A percentile compares a stretch with the other conserved stretches of the same genome.
Conservation (phyloP, 2,888 invertebrate species). For the Drosophila kuntzei region DNA sequence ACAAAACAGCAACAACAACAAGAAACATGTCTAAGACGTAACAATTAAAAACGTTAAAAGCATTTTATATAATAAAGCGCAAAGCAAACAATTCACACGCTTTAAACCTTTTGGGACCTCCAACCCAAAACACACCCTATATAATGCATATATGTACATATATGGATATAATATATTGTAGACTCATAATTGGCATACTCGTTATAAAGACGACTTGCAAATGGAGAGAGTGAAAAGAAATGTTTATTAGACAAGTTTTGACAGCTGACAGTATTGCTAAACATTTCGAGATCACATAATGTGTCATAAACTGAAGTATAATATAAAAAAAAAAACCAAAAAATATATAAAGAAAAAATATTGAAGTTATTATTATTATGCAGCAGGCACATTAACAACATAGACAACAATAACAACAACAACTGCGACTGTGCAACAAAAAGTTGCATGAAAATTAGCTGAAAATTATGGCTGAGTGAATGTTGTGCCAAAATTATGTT, state of each 20-base stretch:
- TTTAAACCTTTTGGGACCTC: conserved; percentile 38
- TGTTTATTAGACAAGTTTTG: conserved; percentile 65
- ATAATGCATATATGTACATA: conserved; percentile 4
- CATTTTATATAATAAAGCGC: conserved; percentile 65
- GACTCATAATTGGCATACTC: conserved; percentile 37
- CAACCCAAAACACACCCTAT: conserved; percentile 56
- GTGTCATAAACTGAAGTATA: conserved; percentile 35
- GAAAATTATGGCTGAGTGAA: conserved; percentile 58
- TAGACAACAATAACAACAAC: background rate
- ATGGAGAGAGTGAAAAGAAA: conserved; percentile 51
- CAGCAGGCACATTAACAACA: conserved; percentile 22
- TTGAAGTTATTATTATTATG: conserved; percentile 24
- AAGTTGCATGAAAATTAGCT: conserved; percentile 36
- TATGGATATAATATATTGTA: conserved; percentile 9
- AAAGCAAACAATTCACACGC: conserved; percentile 67
- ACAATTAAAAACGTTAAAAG: conserved; percentile 77
- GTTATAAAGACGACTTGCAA: conserved; percentile 18
- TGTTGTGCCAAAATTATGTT: conserved; percentile 70
- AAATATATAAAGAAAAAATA: conserved; percentile 28
- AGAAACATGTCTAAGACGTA: conserved; percentile 54
- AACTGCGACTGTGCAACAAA: conserved; percentile 17
- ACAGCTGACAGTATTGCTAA: conserved; percentile 36
- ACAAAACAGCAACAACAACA: conserved; percentile 30
- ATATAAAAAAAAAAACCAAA: conserved; percentile 12
- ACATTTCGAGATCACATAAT: conserved; percentile 46